A percentile compares a stretch with the other conserved stretches of the same genome.
Conservation (phyloP, 2,888 invertebrate genomes). For the Xanthia icteritia region DNA sequence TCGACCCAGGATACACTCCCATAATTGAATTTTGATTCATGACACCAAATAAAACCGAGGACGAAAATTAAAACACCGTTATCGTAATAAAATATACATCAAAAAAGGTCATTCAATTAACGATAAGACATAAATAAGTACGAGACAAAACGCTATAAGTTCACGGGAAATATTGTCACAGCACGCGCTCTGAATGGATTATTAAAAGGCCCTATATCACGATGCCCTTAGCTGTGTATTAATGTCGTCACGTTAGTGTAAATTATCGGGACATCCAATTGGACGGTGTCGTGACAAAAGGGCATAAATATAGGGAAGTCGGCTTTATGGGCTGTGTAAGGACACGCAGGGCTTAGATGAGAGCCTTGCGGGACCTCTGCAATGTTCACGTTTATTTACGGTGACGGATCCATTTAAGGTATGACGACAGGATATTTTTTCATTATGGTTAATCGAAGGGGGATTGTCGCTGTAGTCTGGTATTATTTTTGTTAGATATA, state of each 20-base stretch:
- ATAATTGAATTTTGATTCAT: slow-evolving; percentile 63
- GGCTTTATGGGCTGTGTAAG: slow-evolving; percentile 77
- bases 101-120: slow-evolving; percentile 76
- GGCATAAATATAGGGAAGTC: slow-evolving; percentile 84
- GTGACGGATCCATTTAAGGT: slow-evolving; percentile 65
- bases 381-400: slow-evolving; percentile 67
- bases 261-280: slow-evolving; percentile 88
- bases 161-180: slow-evolving; percentile 80
- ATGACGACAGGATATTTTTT: slow-evolving; percentile 60
- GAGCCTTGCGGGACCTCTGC: slow-evolving; percentile 77
- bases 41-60: slow-evolving; percentile 50
- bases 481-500: slow-evolving; percentile 16
- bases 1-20: slow-evolving; percentile 32
- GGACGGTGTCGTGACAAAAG: slow-evolving; percentile 87
- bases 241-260: slow-evolving; percentile 85
- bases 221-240: slow-evolving; percentile 76
- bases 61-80: slow-evolving; percentile 56
- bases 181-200: slow-evolving; percentile 77
- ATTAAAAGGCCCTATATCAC: slow-evolving; percentile 83
- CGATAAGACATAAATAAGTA: slow-evolving; percentile 74
- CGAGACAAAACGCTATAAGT: slow-evolving; percentile 70
- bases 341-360: slow-evolving; percentile 82
- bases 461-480: slow-evolving; percentile 21
- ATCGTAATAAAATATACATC: slow-evolving; percentile 60
- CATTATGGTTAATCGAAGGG: slow-evolving; percentile 54